Base-by-base conservation (phyloP, 2,797 vertebrate species). In the Amazona ochrocephala region DNA sequence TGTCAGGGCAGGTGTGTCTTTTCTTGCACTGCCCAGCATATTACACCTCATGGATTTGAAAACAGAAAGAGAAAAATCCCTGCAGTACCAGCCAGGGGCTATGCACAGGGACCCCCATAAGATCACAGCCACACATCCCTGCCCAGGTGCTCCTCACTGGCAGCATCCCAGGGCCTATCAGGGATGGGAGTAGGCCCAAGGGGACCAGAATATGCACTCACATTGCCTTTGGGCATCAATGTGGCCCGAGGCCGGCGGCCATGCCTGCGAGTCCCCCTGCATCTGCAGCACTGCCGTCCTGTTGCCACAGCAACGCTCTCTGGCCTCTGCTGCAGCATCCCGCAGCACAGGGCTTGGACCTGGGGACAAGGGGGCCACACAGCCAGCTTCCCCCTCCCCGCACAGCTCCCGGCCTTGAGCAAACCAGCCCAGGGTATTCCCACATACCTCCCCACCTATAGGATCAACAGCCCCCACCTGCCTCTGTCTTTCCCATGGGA, bases 241-340 rank as follows among this genome's bases (percentile, higher is more conserved):
- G 70, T 8, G 34, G 42, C 5, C 0, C 1, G 4, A 67, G 61
- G 44, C 83, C 20, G 65, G 66, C 22, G 0, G 87, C 89, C 66
- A 2, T 44, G 84, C 62, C 74, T 6, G 58, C 1, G 5, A 16
- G 0, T 66, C 68, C 80, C 75, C 60, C 70, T 24, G 94, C 85
- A 94, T 75, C 92, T 15, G 17, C 76, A 6, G 51, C 7, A 21
- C 92, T 62, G 84, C 94, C 41, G 76, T 92, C 95, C 61, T 4
- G 97, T 98, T 97, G 92, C 98, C 96, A 97, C 96, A 91, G 97
- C 96, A 98, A 98, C 97, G 5, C 76, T 88, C 92, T 64, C 79
- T 53, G 54, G 95, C 87, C 82, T 79, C 62, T 53, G 10, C 90
- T 2, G 62, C 95, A 97, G 96, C 95, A 97, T 80, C 94, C 76